Evolutionary conservation across 2,888 invertebrate genomes (phyloP).

Genomic region (Melolontha melolontha): DNA sequence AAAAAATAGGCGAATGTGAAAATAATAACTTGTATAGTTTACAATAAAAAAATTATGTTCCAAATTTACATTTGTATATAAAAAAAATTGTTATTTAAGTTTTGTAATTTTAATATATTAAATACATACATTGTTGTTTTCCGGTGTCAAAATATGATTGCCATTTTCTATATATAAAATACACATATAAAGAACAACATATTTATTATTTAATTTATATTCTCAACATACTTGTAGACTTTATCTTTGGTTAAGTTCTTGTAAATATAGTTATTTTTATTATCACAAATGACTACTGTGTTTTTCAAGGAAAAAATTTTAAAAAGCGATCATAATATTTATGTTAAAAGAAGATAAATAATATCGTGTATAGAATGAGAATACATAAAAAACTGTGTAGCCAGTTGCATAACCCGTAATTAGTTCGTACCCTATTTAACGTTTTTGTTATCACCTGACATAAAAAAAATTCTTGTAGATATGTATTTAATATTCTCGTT

Average conservation of each 20-base stretch:
- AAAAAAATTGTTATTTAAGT: conserved; percentile 9
- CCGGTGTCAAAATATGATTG: conserved; percentile 36
- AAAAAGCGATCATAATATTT: neutral
- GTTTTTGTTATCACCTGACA: conserved; percentile 15
- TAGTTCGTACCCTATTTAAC: conserved; percentile 8
- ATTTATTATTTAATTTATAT: conserved; percentile 44
- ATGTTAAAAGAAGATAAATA: neutral
- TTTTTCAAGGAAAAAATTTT: conserved; percentile 1
- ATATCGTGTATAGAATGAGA: conserved; percentile 1
- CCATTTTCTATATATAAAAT: conserved; percentile 37
- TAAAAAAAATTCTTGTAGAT: no score
- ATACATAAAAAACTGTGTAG: conserved; percentile 24
- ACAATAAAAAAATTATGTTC: no score
- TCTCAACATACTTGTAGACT: conserved; percentile 30
- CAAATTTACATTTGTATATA: conserved; percentile 1
- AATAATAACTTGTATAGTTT: no score
- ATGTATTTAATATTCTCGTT: no score
- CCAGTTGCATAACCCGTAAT: conserved; percentile 5
- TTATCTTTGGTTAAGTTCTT: conserved; percentile 30
- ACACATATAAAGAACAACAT: conserved; percentile 27
- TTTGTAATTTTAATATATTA: conserved; percentile 3
- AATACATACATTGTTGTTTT: conserved; percentile 6
- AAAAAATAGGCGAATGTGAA: no score
- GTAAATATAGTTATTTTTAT: conserved; percentile 40
- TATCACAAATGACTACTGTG: conserved; percentile 1